phyloP scores from a whole-genome alignment of 2,113 vertebrate species.

The Pholis gunnellus region DNA sequence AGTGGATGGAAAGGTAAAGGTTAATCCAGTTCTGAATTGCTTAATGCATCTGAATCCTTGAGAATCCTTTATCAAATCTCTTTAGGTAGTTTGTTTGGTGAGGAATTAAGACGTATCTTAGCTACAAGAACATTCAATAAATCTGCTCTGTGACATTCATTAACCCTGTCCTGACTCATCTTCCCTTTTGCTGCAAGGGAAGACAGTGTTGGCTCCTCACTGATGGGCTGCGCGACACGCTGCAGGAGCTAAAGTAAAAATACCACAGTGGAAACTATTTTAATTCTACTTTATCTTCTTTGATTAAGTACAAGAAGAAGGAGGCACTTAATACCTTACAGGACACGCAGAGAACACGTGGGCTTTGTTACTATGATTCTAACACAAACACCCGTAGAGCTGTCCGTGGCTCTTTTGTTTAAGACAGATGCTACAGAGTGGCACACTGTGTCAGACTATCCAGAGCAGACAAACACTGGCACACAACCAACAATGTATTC shows the following conservation, averaged over 20 bases:
- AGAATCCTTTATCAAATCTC: background rate
- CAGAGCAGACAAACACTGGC: background rate
- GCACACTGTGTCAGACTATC: background rate
- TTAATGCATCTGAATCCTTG: background rate
- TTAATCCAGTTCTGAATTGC: background rate
- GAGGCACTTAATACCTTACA: background rate
- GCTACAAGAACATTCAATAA: background rate
- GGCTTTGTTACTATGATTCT: constrained; percentile 9
- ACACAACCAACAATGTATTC: constrained; percentile 25
- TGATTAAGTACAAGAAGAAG: constrained; percentile 1
- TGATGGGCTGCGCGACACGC: background rate
- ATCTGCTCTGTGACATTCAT: background rate
- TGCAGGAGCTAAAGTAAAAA: background rate
- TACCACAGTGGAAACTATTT: background rate
- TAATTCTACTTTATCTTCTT: background rate
- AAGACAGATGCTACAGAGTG: constrained; percentile 9
- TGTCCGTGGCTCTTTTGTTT: background rate
- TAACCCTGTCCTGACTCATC: background rate
- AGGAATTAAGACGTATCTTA: background rate
- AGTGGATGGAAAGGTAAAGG: background rate
- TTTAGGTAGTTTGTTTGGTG: background rate
- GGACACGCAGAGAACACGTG: constrained; percentile 1
- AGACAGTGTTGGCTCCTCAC: background rate
- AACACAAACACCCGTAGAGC: constrained; percentile 6
- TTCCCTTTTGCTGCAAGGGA: background rate